Percentiles rank a stretch among this genome's conserved stretches.
phyloP scores from a whole-genome alignment of 2,113 vertebrate species.

The Plecotus auritus region DNA sequence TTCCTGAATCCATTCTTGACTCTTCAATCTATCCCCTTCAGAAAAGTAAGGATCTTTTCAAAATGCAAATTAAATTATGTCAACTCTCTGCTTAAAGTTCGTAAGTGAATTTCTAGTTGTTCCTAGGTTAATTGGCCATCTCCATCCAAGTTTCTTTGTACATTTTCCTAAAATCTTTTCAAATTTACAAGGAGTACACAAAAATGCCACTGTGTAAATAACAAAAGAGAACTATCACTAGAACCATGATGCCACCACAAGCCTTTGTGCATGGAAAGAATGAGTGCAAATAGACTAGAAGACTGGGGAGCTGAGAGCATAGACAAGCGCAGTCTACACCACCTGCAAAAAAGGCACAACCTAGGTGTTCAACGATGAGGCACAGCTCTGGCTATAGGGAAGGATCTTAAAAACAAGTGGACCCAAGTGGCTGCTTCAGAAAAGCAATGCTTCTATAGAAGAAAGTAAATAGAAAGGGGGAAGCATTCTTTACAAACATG shows the following conservation, averaged over 20 bases:
- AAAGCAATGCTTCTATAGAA: neutral
- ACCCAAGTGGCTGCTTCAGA: neutral
- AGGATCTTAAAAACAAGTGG: neutral
- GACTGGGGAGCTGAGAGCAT: neutral
- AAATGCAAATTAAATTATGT: neutral
- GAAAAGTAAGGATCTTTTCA: neutral
- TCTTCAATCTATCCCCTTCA: neutral
- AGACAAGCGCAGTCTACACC: neutral
- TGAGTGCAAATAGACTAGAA: neutral
- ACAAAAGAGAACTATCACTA: neutral
- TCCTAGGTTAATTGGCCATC: neutral
- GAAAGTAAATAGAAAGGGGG: neutral
- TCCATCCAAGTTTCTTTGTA: neutral
- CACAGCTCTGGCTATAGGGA: neutral
- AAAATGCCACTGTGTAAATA: neutral
- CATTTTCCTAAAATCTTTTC: neutral
- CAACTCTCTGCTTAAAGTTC: neutral
- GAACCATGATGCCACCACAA: fast-evolving
- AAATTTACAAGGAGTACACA: neutral
- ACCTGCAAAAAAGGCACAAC: neutral
- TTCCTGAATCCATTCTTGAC: neutral
- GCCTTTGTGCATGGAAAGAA: too few species aligned
- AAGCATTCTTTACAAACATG: neutral
- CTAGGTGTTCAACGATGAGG: neutral
- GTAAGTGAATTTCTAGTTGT: neutral